Evolutionary conservation across 2,797 vertebrate genomes (phyloP), one percentile per base, ranked within the genome.

Genomic region (Malacoraja senta): DNA sequence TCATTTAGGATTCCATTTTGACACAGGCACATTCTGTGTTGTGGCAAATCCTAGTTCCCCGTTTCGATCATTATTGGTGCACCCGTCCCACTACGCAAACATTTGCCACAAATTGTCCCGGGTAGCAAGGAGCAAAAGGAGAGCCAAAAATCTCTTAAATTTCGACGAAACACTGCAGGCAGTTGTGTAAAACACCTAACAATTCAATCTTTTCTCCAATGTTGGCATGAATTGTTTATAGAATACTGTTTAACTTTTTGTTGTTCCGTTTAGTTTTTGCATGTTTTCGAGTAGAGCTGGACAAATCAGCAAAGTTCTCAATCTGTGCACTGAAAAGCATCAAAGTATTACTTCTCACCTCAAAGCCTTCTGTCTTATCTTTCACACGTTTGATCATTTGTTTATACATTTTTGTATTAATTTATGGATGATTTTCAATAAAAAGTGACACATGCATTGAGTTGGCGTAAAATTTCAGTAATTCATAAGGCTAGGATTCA

Each of bases 401-500:
- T 97, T 97, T 97, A 96, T 97, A 97, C 96, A 97, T 97, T 97
- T 97, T 97, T 97, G 96, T 97, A 97, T 97, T 97, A 97, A 97
- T 96, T 97, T 97, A 97, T 97, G 96, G 96, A 97, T 97, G 96
- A 97, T 97, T 97, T 97, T 96, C 97, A 97, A 96, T 97, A 97
- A 96, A 96, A 96, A 96, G 71, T 92, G 68, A 72, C 72, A 91
- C 32, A 74, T 68, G 24, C 58, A 26, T 74, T 76, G 44, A 76
- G 44, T 76, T 74, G 44, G 90, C 44, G 71, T 74, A 74, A 61
- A 17, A 65, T 8, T 32, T 32, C 63, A 86, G 13, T 88, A 35
- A 65, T 88, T 88, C 13, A 86, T 88, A 19, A 63, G 1, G 1
- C 29, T 61, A 84, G 53, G 61, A n/a, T n/a, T 86, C 29, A 19